Base-by-base conservation (phyloP, 1,140 invertebrate species). In the Chlorops oryzae region DNA sequence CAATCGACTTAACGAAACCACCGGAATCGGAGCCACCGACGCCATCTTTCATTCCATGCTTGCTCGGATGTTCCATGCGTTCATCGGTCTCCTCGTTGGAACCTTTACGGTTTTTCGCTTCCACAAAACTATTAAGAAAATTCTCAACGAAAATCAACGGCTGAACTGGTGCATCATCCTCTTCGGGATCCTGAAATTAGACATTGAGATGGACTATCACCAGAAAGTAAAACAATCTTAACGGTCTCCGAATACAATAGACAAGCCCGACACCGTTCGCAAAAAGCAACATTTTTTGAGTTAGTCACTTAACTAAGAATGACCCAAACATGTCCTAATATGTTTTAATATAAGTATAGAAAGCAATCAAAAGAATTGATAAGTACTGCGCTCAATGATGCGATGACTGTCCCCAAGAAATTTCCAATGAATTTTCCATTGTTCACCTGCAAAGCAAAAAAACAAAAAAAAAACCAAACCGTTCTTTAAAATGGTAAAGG, bases 401-500 rank as follows among this genome's bases (percentile, higher is more conserved):
- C 68, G 13, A 73, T 28, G 9, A 74, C 53, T 37, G 72, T 70
- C 39, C 70, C 65, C 18, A 71, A 24, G 28, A 74, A 70, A 52
- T 74, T 69, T 51, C 73, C 73, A 40, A 74, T 25, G 22, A 74
- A 74, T 52, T 62, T 61, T 45, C 73, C 73, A 55, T 74, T 74
- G 41, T 73, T 73, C 1, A 69, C 61, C 63, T 65, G 48, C 17
- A 59, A 63, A 56, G 5, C 44, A 35, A 3, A 13, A 49, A 37
- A 23, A 47, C 38, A 41, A 12, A 7, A 24, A 41, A 49, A 41
- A 28, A 32, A 22, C 15, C 27, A 13, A 47, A 23, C 22, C 9
- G 9, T n/a, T n/a, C n/a, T n/a, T n/a, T n/a, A n/a, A n/a, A n/a
- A n/a, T n/a, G n/a, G 3, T 34, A 2, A 52, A 2, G n/a, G 13